Evolutionary conservation across 2,888 invertebrate genomes (phyloP), one percentile per base, ranked within the genome.

Genomic region (Lasioglossum figueresi): DNA sequence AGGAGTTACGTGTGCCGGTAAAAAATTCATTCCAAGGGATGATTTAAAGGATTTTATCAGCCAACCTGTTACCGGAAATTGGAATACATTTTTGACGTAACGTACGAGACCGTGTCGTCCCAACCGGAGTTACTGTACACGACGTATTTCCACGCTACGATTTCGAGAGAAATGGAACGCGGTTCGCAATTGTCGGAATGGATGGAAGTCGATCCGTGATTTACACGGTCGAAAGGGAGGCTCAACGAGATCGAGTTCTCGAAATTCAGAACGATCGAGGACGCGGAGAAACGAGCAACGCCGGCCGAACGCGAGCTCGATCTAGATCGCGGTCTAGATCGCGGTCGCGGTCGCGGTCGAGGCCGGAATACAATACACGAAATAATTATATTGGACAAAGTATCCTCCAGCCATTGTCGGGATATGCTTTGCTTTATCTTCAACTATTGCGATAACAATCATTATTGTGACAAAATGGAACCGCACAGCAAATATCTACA

Each of bases 241-340:
- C 27, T 43, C 43, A 63, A 23, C 59, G 5, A 43, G 63, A 59
- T 59, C 40, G 56, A 75, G 56, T 75, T 75, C 56, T 48, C 37
- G 59, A 75, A 75, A 75, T 75, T 56, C 56, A 23, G 10, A 19
- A 43, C 27, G 75, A 27, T 59, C 59, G 27, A 75, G n/a, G 59
- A 27, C 59, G 59, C 56, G 27, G 43, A 76, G 14, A 16, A 63
- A 63, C 63, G 76, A 63, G 34, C 23, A 23, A 66, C 23, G 63
- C 40, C 27, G n/a, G 63, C 43, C 63, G 63, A 66, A 19, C 63
- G 63, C 63, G 63, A 31, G 63, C 63, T 4, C 63, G 63, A n/a
- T 59, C 59, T 59, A 27, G 59, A 59, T 59, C 59, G 59, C 59
- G 59, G 59, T 63, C 63, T 63, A 63, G 63, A 63, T 63, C 63